Evolutionary conservation across 2,888 invertebrate genomes (phyloP).

Genomic region (Encarsia formosa): DNA sequence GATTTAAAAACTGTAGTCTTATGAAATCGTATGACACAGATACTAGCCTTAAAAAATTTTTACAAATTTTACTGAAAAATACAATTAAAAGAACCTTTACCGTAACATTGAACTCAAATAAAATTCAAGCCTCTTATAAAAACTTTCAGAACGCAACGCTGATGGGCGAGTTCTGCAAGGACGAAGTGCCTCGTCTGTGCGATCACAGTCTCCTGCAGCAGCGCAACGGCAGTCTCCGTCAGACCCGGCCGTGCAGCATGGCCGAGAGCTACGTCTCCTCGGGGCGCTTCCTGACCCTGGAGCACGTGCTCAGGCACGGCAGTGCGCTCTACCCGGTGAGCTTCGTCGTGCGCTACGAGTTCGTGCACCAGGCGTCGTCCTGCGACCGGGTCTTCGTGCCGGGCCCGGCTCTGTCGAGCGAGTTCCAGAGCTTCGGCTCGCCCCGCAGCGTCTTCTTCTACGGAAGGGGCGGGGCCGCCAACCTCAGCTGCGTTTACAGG

Average conservation of each 20-base stretch:
- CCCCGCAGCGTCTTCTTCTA: constrained; percentile 79
- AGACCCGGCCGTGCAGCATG: constrained; percentile 65
- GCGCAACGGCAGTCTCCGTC: constrained; percentile 69
- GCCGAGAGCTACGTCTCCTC: constrained; percentile 75
- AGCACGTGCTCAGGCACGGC: constrained; percentile 73
- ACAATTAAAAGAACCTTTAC: too few species aligned
- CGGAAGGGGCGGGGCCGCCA: constrained; percentile 74
- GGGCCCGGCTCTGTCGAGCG: constrained; percentile 20
- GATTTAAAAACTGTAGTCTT: too few species aligned
- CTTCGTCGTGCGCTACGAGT: constrained; percentile 77
- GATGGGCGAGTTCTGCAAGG: constrained; percentile 73
- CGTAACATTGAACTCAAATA: too few species aligned
- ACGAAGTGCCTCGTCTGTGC: constrained; percentile 70
- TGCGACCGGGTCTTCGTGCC: constrained; percentile 47
- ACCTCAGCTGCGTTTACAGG: constrained; percentile 70
- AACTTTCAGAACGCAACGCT: constrained; percentile 48
- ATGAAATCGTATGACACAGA: too few species aligned
- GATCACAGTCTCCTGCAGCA: constrained; percentile 70
- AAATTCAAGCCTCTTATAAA: not conserved
- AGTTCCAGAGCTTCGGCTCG: constrained; percentile 58
- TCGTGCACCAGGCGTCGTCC: constrained; percentile 60
- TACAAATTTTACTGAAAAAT: too few species aligned
- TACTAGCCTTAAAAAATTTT: too few species aligned
- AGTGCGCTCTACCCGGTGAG: constrained; percentile 74
- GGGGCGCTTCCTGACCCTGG: constrained; percentile 70